These are phyloP conservation scores for Encarsia formosa DNA, from an alignment of 2,888 invertebrate species.

Conservation along the genomic window DNA sequence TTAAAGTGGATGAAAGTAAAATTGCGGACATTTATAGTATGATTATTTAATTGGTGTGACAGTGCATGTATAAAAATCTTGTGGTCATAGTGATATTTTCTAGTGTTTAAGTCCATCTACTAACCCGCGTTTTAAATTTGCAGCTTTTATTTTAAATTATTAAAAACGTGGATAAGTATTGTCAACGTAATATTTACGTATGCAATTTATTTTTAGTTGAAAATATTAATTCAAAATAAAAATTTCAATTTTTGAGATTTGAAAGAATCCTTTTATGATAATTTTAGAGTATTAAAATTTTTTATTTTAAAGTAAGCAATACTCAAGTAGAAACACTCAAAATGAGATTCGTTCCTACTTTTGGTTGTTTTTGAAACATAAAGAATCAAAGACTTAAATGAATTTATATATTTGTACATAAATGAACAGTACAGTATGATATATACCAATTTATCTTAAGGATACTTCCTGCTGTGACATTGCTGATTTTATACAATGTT, in stretches of 20 bases:
- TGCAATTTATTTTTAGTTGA: constrained; percentile 9
- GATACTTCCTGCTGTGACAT: constrained; percentile 19
- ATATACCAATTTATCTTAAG: constrained; percentile 26
- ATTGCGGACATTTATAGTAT: constrained; percentile 12
- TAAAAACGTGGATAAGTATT: background rate
- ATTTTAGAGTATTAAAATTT: constrained; percentile 5
- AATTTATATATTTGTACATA: constrained; percentile 46
- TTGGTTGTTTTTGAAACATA: constrained; percentile 7
- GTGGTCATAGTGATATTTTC: constrained; percentile 18
- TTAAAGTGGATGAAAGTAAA: constrained; percentile 1
- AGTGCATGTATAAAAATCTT: constrained; percentile 19
- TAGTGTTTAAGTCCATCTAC: constrained; percentile 7
- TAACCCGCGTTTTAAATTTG: constrained; percentile 3
- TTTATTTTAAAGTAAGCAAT: constrained; percentile 15
- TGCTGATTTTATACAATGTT: constrained; percentile 21
- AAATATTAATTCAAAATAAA: background rate
- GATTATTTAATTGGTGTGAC: constrained; percentile 15
- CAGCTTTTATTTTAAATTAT: constrained; percentile 17
- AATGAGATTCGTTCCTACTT: constrained; percentile 7
- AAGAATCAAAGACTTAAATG: constrained; percentile 20
- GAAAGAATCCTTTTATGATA: constrained; percentile 2
- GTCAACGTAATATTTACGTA: constrained; percentile 21
- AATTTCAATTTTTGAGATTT: constrained; percentile 3
- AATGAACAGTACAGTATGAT: constrained; percentile 24
- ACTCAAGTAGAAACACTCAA: constrained; percentile 1